Evolutionary conservation across 1,140 invertebrate genomes (phyloP), one percentile per base, ranked within the genome.

Genomic region (roundworm (Caenorhabditis elegans)): DNA sequence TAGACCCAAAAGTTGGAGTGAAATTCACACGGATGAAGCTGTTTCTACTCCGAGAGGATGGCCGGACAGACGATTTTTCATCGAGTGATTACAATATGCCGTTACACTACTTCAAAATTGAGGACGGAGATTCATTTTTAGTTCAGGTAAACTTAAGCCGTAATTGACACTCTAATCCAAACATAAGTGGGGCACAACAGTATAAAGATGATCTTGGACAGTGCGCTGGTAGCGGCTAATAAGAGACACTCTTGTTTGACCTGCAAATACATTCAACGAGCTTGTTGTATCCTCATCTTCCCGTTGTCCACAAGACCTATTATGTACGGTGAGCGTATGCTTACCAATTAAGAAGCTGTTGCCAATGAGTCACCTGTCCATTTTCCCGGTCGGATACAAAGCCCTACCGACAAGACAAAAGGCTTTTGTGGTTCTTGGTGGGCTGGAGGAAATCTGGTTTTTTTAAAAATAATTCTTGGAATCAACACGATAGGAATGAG

Each of bases 21-120:
- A 65, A 49, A 24, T 83, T 79, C 60, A 46, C 51, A 2, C 76
- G 82, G 3, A 83, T 83, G 76, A 47, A 55, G 24, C 24, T 83
- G 15, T 53, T 83, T 19, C 28, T 70, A n/a, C 13, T 80, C 2
- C 22, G 53, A 15, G 19, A 6, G 1, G 76, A 53, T 15, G 36
- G 34, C 2, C 34, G 46, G 24, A 43, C 22, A 17, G 77, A 79
- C 4, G 82, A 83, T 17, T 70, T 78, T 3, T 6, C 31, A n/a
- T 83, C 60, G 0, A 70, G 60, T 22, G 11, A 34, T 34, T 77
- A 60, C 36, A 83, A 83, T 19, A 55, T 60, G 53, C 46, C 77
- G 10, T 49, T 83, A 36, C 53, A 60, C 24, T 70, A 49, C 19
- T 46, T 83, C 49, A 43, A 70, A n/a, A 79, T 83, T 36, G 82